Evolutionary conservation across 2,113 vertebrate species (phyloP).

Genomic region (Picathartes gymnocephalus): DNA sequence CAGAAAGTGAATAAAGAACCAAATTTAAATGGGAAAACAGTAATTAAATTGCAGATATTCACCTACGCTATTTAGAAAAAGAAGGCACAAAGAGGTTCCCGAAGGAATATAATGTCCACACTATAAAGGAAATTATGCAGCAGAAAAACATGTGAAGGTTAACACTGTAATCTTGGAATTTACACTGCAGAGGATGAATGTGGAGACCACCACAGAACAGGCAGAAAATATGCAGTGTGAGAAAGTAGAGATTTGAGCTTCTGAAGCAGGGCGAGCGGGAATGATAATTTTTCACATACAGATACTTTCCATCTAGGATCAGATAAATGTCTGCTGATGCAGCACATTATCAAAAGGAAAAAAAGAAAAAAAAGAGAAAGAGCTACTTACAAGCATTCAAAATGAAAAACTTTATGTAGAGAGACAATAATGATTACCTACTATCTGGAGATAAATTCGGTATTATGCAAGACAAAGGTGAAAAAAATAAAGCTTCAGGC

Average conservation of each 20-base stretch:
- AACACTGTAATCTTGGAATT: neutral
- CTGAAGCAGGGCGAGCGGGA: neutral
- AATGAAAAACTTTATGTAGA: neutral
- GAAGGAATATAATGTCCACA: neutral
- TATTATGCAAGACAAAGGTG: neutral
- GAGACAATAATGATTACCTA: neutral
- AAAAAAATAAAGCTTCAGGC: neutral
- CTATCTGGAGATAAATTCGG: neutral
- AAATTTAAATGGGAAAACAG: neutral
- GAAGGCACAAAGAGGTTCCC: neutral
- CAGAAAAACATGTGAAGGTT: neutral
- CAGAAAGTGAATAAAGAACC: neutral
- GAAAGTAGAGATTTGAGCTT: neutral
- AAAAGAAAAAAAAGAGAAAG: neutral
- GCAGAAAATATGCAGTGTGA: neutral
- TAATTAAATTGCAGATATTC: neutral
- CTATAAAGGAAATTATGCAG: neutral
- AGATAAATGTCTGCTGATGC: neutral
- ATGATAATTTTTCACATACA: neutral
- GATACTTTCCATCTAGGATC: neutral
- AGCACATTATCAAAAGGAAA: neutral
- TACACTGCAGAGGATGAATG: accelerated
- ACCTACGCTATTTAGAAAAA: neutral
- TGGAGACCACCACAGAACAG: neutral
- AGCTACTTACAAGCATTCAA: neutral